A percentile compares a stretch with the other conserved stretches of the same genome.
Evolutionary conservation across 2,888 invertebrate genomes (phyloP).

Genomic region (Coremacera marginata): DNA sequence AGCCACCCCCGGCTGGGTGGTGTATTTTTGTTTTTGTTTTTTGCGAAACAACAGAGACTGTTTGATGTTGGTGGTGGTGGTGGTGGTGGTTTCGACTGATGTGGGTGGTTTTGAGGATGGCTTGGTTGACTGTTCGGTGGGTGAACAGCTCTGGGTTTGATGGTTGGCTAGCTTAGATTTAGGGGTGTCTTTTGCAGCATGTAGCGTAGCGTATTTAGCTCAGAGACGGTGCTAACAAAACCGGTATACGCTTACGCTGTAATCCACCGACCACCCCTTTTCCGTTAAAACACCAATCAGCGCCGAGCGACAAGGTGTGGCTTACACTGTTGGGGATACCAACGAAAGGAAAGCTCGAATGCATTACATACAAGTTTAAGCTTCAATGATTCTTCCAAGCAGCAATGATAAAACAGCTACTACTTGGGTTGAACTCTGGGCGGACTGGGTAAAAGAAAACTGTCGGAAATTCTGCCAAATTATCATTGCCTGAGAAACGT

Average conservation of each 20-base stretch:
- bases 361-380: constrained; percentile 45
- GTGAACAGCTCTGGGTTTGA: constrained; percentile 41
- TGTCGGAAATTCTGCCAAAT: constrained; percentile 56
- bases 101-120: constrained; percentile 40
- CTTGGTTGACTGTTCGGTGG: constrained; percentile 41
- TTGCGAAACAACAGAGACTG: constrained; percentile 35
- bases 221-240: constrained; percentile 41
- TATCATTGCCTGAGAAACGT: constrained; percentile 37
- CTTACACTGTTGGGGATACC: constrained; percentile 45
- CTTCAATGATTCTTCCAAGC: constrained; percentile 45
- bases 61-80: constrained; percentile 34
- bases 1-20: constrained; percentile 35
- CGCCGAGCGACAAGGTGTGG: constrained; percentile 64
- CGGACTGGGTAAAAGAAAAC: constrained; percentile 38
- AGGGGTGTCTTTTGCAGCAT: constrained; percentile 36
- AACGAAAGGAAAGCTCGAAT: constrained; percentile 4
- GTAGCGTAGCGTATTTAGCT: constrained; percentile 32
- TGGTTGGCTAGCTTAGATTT: constrained; percentile 40
- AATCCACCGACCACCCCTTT: constrained; percentile 62
- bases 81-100: background rate
- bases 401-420: background rate
- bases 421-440: background rate
- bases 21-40: constrained; percentile 47
- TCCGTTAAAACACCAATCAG: constrained; percentile 65
- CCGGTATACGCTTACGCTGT: constrained; percentile 50